A percentile compares a stretch with the other conserved stretches of the same genome.
These are phyloP conservation scores for Protophormia terraenovae DNA, from an alignment of 2,888 invertebrate genomes.

Conservation along the genomic window DNA sequence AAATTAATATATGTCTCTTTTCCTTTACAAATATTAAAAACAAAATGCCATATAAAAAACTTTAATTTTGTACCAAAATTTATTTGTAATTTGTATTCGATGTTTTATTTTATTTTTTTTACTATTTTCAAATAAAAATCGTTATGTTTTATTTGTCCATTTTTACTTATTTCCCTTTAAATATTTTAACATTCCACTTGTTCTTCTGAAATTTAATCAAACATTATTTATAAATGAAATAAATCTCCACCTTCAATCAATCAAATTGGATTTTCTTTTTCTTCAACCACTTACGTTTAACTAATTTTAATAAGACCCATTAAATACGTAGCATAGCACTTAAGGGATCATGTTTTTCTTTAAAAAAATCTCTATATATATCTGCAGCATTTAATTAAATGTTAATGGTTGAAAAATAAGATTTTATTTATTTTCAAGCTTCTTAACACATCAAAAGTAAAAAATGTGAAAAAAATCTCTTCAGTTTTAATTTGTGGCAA, in stretches of 20 bases:
- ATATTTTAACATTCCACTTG: background rate
- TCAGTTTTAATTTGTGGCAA: slow-evolving; percentile 15
- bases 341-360: background rate
- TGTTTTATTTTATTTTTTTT: too few species aligned
- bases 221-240: background rate
- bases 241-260: background rate
- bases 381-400: slow-evolving; percentile 22
- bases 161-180: too few species aligned
- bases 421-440: background rate
- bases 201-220: background rate
- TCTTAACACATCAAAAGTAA: background rate
- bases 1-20: too few species aligned
- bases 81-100: too few species aligned
- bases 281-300: background rate
- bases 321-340: background rate
- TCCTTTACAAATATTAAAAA: too few species aligned
- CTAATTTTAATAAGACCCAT: background rate
- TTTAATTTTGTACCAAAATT: too few species aligned
- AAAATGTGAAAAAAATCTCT: background rate
- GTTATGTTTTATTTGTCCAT: too few species aligned
- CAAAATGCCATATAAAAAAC: too few species aligned
- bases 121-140: too few species aligned
- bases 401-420: background rate
- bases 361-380: background rate
- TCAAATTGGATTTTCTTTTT: background rate